Evolutionary conservation across 1,140 invertebrate species (phyloP), one percentile per base, ranked within the genome.

Genomic region (Hormaphis cornu): DNA sequence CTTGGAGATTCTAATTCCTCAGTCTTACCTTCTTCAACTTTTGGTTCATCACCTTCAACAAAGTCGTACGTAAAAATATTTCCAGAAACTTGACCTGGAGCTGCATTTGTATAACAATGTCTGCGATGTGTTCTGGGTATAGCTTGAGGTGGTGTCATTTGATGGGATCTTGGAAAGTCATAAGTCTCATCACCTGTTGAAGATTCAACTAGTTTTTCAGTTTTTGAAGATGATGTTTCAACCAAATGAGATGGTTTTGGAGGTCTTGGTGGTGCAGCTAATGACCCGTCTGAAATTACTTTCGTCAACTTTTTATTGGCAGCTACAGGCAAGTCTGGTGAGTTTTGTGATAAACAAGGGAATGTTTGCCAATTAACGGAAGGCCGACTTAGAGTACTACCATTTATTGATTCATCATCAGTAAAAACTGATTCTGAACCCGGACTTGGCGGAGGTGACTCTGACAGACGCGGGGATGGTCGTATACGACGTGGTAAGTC

Each of bases 71-170:
- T 78, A 59, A 85, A 84, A 7, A 84, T 77, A 48, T 76, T 73
- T 26, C 72, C 73, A 35, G 42, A 26, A 83, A 56, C 81, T 70
- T 80, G 81, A 20, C 84, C 83, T 35, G 84, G 84, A 9, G 84
- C 84, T 10, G 86, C 86, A 78, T 89, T 90, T n/a, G 84, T 83
- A 73, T 89, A 89, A 72, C 83, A 86, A 75, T 89, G 86, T 59
- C 81, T 80, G 30, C 79, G 66, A 69, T 69, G 33, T 28, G 44
- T 50, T 69, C 52, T 52, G 8, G 42, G 53, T 46, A 50, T 22
- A 71, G 71, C 24, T 59, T 54, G 28, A 16, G 52, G 33, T 54
- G 79, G 78, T 54, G 73, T 75, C 56, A 80, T 80, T 71, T 83
- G 80, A 75, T 88, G 85, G 53, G 85, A 85, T 70, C 86, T 80